Conservation (phyloP, 2,888 invertebrate species). For the Acleris holmiana region DNA sequence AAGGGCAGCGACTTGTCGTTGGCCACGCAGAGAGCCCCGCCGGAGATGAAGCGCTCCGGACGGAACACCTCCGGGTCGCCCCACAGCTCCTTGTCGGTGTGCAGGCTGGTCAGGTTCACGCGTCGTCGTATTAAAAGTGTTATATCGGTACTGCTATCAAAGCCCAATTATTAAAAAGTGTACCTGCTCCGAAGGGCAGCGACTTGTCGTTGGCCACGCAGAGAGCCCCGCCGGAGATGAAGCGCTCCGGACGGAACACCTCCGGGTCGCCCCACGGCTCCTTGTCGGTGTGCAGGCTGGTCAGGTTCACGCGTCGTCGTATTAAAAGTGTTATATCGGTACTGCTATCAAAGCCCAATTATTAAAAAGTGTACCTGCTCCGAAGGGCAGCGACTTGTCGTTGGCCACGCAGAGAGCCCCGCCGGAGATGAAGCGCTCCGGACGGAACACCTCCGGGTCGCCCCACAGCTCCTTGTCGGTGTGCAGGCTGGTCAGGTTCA, state of each 20-base stretch:
- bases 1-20: no score
- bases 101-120: no score
- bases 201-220: conserved; percentile 83
- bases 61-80: no score
- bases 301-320: conserved; percentile 68
- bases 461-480: conserved; percentile 85
- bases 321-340: no score
- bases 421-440: conserved; percentile 86
- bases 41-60: no score
- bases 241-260: conserved; percentile 87
- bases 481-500: conserved; percentile 83
- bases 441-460: conserved; percentile 87
- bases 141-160: no score
- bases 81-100: no score
- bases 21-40: no score
- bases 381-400: conserved; percentile 87
- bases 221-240: conserved; percentile 83
- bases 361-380: conserved; percentile 79
- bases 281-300: conserved; percentile 82
- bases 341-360: no score
- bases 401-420: conserved; percentile 81
- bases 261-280: conserved; percentile 87
- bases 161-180: conserved; percentile 33
- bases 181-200: conserved; percentile 76
- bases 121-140: no score